phyloP scores from a whole-genome alignment of 2,113 vertebrate species.

The Myrmecophaga tridactyla region DNA sequence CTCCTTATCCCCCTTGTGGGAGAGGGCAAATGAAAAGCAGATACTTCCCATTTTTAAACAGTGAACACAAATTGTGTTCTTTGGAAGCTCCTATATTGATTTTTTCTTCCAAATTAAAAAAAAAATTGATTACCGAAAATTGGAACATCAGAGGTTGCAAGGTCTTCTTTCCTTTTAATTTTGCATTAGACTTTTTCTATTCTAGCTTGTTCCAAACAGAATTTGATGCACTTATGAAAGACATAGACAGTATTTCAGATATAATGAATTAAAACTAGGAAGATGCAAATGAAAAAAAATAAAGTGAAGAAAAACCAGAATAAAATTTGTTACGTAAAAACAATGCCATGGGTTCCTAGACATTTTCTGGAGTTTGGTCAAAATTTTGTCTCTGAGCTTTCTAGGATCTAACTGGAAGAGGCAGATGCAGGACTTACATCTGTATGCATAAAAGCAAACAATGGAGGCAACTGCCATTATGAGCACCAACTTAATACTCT shows the following conservation, averaged over 20 bases:
- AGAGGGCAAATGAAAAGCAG: background rate
- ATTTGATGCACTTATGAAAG: background rate
- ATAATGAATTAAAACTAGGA: background rate
- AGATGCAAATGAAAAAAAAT: background rate
- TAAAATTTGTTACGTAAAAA: background rate
- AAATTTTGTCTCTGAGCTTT: background rate
- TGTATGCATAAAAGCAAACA: background rate
- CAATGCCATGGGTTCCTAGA: background rate
- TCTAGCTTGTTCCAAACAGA: background rate
- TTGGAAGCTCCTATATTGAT: background rate
- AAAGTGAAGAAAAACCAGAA: background rate
- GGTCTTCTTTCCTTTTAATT: background rate
- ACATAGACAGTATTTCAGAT: background rate
- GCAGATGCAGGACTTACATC: background rate
- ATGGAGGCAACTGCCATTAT: background rate
- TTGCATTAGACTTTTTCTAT: background rate
- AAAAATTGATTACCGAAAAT: constrained; percentile 32
- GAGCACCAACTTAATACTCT: background rate
- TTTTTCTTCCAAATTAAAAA: background rate
- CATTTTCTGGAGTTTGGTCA: background rate
- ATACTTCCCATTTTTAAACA: background rate
- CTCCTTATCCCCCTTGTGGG: background rate
- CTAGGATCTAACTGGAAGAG: background rate
- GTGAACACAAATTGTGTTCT: constrained; percentile 7
- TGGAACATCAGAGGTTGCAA: background rate